These are phyloP conservation scores for Maniola hyperantus DNA, from an alignment of 2,888 invertebrate species.

Conservation along the genomic window DNA sequence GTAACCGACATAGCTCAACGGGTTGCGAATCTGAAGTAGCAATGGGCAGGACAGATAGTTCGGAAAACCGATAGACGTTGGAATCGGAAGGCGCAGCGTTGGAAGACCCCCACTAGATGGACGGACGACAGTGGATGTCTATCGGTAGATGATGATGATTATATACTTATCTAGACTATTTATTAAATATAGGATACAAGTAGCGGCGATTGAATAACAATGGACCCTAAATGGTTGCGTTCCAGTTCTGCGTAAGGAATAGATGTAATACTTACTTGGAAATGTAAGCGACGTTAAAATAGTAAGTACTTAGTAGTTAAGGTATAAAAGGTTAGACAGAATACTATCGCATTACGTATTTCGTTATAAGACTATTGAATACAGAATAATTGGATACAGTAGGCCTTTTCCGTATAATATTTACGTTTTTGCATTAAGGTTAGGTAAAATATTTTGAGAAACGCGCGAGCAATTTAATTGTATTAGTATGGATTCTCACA, in stretches of 20 bases:
- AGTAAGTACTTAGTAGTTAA: slow-evolving; percentile 23
- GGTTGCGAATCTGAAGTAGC: no score
- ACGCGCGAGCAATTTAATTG: not conserved
- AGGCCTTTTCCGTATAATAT: not conserved
- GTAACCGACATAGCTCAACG: no score
- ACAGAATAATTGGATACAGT: not conserved
- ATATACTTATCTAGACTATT: no score
- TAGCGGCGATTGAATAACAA: slow-evolving; percentile 31
- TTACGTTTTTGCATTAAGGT: not conserved
- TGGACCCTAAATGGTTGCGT: slow-evolving; percentile 27
- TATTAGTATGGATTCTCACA: not conserved
- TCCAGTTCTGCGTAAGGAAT: slow-evolving; percentile 32
- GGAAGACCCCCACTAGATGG: no score
- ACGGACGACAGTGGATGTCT: no score
- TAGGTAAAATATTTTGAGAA: no score
- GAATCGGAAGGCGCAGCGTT: no score
- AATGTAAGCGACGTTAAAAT: no score
- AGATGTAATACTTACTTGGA: slow-evolving; percentile 27
- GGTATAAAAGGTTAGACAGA: slow-evolving; percentile 24
- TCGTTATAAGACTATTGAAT: not conserved
- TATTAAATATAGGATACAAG: slow-evolving; percentile 15
- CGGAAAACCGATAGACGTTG: no score
- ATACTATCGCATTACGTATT: slow-evolving; percentile 17
- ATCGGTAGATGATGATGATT: no score
- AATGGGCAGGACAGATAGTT: no score